A percentile compares a stretch with the other conserved stretches of the same genome.
Evolutionary conservation across 2,797 vertebrate genomes (phyloP).

Genomic region (Fratercula arctica): DNA sequence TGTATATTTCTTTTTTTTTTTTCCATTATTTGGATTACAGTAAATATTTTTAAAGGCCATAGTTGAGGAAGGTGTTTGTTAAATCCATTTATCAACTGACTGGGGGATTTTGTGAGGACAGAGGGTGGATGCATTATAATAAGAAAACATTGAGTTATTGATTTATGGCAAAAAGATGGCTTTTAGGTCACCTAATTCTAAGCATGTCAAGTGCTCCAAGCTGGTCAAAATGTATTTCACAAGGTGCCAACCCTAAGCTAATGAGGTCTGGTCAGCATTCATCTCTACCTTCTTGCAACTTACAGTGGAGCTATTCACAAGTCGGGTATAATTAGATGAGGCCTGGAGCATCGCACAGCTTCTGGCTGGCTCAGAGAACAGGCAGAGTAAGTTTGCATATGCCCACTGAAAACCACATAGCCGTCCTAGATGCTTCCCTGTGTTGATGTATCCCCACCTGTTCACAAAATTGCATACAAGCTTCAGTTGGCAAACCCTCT

Average conservation of each 20-base stretch:
- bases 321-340: background rate
- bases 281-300: background rate
- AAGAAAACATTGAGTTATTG: background rate
- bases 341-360: background rate
- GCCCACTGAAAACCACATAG: background rate
- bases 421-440: background rate
- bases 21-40: background rate
- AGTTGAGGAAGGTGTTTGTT: background rate
- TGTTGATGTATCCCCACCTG: background rate
- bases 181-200: constrained; percentile 28
- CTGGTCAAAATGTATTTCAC: constrained; percentile 8
- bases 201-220: background rate
- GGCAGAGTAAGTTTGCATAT: background rate
- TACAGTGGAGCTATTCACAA: background rate
- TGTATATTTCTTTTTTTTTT: background rate
- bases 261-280: background rate
- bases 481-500: background rate
- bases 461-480: background rate
- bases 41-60: background rate
- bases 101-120: background rate
- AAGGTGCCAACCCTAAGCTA: background rate
- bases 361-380: background rate
- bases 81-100: background rate
- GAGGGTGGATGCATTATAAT: background rate
- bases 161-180: background rate